These are phyloP conservation scores for Orbicella faveolata DNA, from an alignment of 64 coral and sea anemone species.

Conservation along the genomic window DNA sequence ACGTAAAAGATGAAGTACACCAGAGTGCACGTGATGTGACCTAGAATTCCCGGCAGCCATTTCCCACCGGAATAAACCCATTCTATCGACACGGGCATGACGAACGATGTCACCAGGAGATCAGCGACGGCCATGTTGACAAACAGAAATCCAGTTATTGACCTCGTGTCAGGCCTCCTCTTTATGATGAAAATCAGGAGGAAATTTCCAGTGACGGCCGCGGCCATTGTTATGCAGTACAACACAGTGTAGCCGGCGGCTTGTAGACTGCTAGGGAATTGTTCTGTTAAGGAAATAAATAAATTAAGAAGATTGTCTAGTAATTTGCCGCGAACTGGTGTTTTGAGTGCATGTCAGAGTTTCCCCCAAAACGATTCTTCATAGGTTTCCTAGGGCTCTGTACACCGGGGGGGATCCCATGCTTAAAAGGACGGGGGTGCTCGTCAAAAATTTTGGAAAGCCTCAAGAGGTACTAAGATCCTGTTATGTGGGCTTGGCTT, in stretches of 20 bases:
- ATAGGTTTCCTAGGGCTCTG: too few relatives aligned
- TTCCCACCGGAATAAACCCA: background rate
- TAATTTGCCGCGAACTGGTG: background rate
- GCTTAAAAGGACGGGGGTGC: too few relatives aligned
- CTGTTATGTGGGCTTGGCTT: too few relatives aligned
- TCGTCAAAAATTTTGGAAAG: too few relatives aligned
- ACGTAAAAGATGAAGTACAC: background rate
- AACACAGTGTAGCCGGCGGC: background rate
- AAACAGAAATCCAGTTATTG: constrained; percentile 18
- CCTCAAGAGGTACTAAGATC: too few relatives aligned
- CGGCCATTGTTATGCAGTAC: background rate
- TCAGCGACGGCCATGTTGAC: constrained; percentile 36
- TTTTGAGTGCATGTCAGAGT: too few relatives aligned
- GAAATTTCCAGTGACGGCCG: background rate
- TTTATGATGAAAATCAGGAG: constrained; percentile 5
- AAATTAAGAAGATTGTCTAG: background rate
- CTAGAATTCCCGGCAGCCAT: background rate
- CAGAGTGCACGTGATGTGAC: background rate
- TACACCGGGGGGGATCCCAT: too few relatives aligned
- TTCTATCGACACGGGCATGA: background rate
- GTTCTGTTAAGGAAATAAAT: background rate
- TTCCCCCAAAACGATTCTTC: too few relatives aligned
- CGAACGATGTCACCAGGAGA: background rate
- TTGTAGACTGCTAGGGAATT: background rate
- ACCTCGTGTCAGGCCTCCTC: background rate